Conservation (phyloP, 2,113 vertebrate species). For the Cryptomyrus ogoouensis region DNA sequence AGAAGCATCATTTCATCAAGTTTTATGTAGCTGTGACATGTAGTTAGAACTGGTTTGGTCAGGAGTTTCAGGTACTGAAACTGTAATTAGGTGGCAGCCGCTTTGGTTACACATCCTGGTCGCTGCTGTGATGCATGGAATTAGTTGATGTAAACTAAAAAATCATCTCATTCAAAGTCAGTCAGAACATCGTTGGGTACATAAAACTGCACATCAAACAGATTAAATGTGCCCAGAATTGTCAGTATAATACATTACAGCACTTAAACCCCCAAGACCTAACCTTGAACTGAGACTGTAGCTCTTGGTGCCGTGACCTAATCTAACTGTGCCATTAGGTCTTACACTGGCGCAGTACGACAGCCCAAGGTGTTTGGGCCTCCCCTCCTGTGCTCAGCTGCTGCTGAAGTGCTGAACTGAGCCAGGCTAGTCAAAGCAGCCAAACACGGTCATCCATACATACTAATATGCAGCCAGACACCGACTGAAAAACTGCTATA, state of each 20-base stretch:
- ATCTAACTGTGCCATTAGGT: not conserved
- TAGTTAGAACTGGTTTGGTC: not conserved
- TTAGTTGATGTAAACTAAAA: not conserved
- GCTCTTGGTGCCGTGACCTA: slow-evolving; percentile 13
- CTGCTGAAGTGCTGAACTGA: not conserved
- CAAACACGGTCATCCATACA: not conserved
- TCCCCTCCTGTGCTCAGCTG: not conserved
- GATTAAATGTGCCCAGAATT: not conserved
- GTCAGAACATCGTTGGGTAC: not conserved
- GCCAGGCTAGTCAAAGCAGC: not conserved
- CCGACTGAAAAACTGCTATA: not conserved
- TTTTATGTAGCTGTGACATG: not conserved
- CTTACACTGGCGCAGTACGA: slow-evolving; percentile 21
- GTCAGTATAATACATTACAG: not conserved
- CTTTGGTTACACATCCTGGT: not conserved
- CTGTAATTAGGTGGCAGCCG: not conserved
- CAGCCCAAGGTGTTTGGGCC: slow-evolving; percentile 2
- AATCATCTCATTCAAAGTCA: not conserved
- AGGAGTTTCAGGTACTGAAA: not conserved
- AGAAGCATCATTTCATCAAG: not conserved
- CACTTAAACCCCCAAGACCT: not conserved
- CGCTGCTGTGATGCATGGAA: not conserved
- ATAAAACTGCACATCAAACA: not conserved
- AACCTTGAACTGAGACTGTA: not conserved
- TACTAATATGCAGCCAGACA: not conserved